Conservation (phyloP, 2,113 vertebrate species). For the Melospiza georgiana region DNA sequence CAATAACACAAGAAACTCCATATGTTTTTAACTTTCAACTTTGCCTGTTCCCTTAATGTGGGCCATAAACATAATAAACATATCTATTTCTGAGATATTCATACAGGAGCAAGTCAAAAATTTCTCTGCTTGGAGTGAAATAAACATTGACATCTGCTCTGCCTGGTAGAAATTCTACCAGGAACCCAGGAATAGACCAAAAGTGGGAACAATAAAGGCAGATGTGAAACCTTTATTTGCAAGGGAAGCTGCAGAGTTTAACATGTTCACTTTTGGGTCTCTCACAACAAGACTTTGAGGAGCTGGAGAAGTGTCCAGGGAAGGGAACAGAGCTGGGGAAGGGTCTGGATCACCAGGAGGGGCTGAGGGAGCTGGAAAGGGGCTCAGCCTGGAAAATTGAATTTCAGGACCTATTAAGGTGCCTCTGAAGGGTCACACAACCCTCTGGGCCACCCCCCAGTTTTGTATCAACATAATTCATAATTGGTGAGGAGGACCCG, state of each 20-base stretch:
- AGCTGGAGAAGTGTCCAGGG: rapidly evolving
- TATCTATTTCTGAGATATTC: background rate
- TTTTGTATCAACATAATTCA: background rate
- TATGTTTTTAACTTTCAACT: background rate
- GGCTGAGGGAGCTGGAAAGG: background rate
- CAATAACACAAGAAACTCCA: background rate
- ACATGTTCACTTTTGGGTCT: background rate
- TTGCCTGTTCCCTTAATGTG: background rate
- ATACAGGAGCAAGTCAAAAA: background rate
- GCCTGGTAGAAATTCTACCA: background rate
- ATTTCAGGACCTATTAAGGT: background rate
- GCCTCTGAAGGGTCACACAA: background rate
- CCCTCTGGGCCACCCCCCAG: background rate
- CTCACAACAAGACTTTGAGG: background rate
- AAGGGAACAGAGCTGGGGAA: background rate
- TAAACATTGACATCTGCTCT: background rate
- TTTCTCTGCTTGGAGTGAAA: background rate
- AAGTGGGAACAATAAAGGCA: background rate
- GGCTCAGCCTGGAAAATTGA: background rate
- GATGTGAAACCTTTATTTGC: background rate
- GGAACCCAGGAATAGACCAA: background rate
- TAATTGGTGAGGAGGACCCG: background rate
- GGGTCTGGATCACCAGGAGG: background rate
- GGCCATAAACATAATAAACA: background rate
- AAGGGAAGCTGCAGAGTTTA: background rate